Evolutionary conservation across 2,113 vertebrate species (phyloP).

Genomic region (Sorex araneus): DNA sequence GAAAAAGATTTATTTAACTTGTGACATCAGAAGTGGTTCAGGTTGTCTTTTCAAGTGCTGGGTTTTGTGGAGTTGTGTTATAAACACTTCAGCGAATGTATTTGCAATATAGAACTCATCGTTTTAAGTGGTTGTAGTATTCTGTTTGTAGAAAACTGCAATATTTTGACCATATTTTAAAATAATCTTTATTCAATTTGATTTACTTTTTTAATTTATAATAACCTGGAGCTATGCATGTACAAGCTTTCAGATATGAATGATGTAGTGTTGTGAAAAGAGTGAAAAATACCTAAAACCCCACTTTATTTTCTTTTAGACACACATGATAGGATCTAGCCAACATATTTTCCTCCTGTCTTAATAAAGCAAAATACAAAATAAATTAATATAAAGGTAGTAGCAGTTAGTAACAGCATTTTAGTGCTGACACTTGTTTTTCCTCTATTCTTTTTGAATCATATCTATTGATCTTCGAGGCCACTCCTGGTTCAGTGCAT

Average conservation of each 20-base stretch:
- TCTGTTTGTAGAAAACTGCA: neutral
- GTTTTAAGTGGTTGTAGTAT: neutral
- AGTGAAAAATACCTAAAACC: neutral
- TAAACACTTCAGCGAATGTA: neutral
- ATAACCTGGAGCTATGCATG: neutral
- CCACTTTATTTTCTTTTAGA: neutral
- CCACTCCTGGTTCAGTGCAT: too few species aligned
- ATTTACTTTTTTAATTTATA: conserved; percentile 19
- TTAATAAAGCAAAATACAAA: neutral
- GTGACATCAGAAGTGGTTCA: neutral
- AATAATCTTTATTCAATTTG: neutral
- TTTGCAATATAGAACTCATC: neutral
- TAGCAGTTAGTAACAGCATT: conserved; percentile 1
- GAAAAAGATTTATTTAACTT: neutral
- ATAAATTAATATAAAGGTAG: conserved; percentile 13
- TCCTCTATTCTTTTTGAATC: too few species aligned
- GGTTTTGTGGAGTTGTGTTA: neutral
- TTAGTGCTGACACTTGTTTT: neutral
- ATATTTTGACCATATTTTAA: conserved; percentile 3
- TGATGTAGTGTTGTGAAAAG: conserved; percentile 10
- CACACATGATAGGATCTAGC: neutral
- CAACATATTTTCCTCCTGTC: neutral
- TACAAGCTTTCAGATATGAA: neutral
- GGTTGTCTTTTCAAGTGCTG: neutral
- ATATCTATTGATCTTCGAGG: too few species aligned